phyloP scores from a whole-genome alignment of 2,113 vertebrate species.

The Ploceus nigricollis region DNA sequence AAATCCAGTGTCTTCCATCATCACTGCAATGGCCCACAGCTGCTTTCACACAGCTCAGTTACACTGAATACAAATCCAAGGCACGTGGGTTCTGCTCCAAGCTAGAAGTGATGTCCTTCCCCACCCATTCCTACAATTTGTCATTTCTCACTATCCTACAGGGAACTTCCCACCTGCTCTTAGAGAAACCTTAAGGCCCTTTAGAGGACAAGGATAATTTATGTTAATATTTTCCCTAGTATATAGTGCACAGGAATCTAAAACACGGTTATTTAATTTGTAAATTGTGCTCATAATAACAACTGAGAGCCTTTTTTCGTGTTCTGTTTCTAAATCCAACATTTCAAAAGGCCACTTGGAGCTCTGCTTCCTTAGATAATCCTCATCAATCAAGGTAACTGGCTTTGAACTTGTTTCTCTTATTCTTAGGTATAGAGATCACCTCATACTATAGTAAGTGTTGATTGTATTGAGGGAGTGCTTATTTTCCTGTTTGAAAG shows the following conservation, averaged over 20 bases:
- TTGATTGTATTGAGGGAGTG: not conserved
- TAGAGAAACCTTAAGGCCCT: not conserved
- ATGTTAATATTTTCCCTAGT: not conserved
- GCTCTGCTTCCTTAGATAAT: not conserved
- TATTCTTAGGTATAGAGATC: not conserved
- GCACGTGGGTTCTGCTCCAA: fast-evolving
- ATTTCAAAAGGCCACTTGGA: not conserved
- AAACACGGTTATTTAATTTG: not conserved
- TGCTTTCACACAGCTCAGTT: not conserved
- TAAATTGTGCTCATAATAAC: not conserved
- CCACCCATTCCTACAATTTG: too few species aligned
- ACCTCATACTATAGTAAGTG: not conserved
- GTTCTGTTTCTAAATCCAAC: not conserved
- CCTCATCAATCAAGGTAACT: not conserved
- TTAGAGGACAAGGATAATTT: not conserved
- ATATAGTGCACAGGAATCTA: not conserved
- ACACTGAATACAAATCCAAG: not conserved
- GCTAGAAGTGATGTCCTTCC: not conserved
- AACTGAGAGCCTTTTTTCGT: not conserved
- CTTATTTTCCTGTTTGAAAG: not conserved
- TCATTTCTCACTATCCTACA: not conserved
- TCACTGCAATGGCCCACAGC: not conserved
- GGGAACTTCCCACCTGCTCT: not conserved
- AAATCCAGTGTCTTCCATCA: not conserved
- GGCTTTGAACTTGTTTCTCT: not conserved